Percentiles rank a stretch among this genome's conserved stretches.
Evolutionary conservation across 2,797 vertebrate genomes (phyloP).

Genomic region (Pelobates cultripes): DNA sequence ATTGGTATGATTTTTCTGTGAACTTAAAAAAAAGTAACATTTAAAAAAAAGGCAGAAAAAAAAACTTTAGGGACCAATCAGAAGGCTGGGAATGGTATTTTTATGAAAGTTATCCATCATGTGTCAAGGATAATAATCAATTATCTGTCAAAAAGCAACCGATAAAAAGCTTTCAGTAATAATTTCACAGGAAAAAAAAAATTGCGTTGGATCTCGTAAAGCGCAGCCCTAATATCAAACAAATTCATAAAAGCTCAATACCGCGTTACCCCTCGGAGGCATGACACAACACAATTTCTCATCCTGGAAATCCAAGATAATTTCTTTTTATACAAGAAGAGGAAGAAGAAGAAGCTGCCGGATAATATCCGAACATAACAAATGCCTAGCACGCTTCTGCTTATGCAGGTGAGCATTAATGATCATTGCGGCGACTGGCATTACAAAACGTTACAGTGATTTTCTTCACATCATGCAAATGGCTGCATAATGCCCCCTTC

Average conservation of each 20-base stretch:
- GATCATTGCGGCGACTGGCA: constrained; percentile 70
- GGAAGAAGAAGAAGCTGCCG: constrained; percentile 3
- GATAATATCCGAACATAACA: constrained; percentile 43
- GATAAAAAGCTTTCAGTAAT: constrained; percentile 86
- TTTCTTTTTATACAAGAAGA: constrained; percentile 60
- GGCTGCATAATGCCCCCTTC: constrained; percentile 78
- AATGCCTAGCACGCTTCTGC: constrained; percentile 58
- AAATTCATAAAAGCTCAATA: constrained; percentile 81
- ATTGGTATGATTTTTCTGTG: constrained; percentile 20
- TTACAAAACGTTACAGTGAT: constrained; percentile 76
- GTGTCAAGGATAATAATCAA: constrained; percentile 95
- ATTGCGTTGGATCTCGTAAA: constrained; percentile 83
- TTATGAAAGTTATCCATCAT: constrained; percentile 97
- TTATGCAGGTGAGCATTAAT: constrained; percentile 74
- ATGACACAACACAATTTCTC: constrained; percentile 86
- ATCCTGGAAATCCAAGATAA: constrained; percentile 77
- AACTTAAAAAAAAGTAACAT: constrained; percentile 61
- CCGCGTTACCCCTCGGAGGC: constrained; percentile 81
- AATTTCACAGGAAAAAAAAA: constrained; percentile 77
- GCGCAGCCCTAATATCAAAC: constrained; percentile 75
- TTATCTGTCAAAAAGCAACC: constrained; percentile 92
- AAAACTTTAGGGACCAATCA: constrained; percentile 12
- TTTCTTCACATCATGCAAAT: constrained; percentile 84
- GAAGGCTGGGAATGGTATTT: constrained; percentile 56
- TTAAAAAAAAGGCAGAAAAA: constrained; percentile 34